Evolutionary conservation across 2,888 invertebrate genomes (phyloP).

Genomic region (Periphyllus acericola): DNA sequence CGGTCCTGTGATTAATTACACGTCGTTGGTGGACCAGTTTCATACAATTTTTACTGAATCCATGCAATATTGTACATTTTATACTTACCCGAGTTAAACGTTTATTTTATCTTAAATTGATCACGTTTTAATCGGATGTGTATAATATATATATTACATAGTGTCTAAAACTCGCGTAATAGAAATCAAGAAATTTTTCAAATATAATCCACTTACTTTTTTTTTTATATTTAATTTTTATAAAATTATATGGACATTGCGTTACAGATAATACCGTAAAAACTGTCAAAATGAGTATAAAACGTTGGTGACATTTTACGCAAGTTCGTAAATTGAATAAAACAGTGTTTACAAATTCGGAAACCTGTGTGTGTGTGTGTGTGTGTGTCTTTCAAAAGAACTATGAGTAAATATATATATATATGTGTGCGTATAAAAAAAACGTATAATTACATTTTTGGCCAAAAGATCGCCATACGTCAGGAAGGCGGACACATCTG

Average conservation of each 20-base stretch:
- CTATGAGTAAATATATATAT: neutral
- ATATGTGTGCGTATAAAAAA: neutral
- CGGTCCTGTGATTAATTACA: too few species aligned
- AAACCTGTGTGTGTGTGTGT: neutral
- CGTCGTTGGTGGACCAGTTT: too few species aligned
- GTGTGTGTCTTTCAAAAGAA: neutral
- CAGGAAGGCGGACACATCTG: slow-evolving; percentile 87
- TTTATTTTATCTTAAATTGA: too few species aligned
- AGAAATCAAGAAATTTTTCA: too few species aligned
- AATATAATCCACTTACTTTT: neutral
- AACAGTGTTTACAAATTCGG: neutral
- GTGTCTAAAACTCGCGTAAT: too few species aligned
- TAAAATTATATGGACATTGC: neutral
- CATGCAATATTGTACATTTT: too few species aligned
- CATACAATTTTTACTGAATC: too few species aligned
- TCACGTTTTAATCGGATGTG: too few species aligned
- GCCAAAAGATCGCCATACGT: slow-evolving; percentile 89
- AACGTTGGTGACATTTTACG: neutral
- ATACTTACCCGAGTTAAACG: too few species aligned
- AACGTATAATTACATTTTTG: slow-evolving; percentile 79
- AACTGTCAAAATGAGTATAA: neutral
- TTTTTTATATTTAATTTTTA: neutral
- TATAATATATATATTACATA: too few species aligned
- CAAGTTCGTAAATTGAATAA: neutral
- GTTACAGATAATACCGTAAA: neutral